A percentile compares a stretch with the other conserved stretches of the same genome.
phyloP scores from a whole-genome alignment of 2,888 invertebrate genomes.

The Agrochola lychnidis region DNA sequence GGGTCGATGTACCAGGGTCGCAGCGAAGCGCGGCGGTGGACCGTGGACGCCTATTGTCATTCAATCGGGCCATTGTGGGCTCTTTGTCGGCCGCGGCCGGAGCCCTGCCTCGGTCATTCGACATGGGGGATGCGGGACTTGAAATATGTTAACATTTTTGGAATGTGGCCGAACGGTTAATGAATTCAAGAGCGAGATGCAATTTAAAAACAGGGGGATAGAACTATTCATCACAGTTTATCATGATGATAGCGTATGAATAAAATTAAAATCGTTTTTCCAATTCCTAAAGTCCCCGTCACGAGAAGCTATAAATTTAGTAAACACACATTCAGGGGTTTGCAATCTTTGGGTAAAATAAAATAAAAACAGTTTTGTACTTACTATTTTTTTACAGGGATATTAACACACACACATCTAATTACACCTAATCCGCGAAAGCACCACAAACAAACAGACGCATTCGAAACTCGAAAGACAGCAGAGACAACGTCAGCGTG shows the following conservation, averaged over 20 bases:
- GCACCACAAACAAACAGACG: too few relatives aligned
- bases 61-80: slow-evolving; percentile 84
- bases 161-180: slow-evolving; percentile 53
- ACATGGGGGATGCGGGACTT: slow-evolving; percentile 75
- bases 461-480: too few relatives aligned
- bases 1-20: slow-evolving; percentile 75
- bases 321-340: too few relatives aligned
- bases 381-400: too few relatives aligned
- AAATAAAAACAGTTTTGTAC: too few relatives aligned
- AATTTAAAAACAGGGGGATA: slow-evolving; percentile 10
- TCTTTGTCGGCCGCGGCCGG: slow-evolving; percentile 78
- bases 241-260: neutral
- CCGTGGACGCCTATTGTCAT: slow-evolving; percentile 85
- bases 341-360: too few relatives aligned
- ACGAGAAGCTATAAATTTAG: too few relatives aligned
- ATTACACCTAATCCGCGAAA: too few relatives aligned
- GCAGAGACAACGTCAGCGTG: too few relatives aligned
- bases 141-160: slow-evolving; percentile 67
- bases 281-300: too few relatives aligned
- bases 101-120: slow-evolving; percentile 74
- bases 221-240: slow-evolving; percentile 17
- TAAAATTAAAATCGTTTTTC: neutral
- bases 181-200: slow-evolving; percentile 33
- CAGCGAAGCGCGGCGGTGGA: slow-evolving; percentile 78
- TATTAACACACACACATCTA: too few relatives aligned